These are phyloP conservation scores for Oreochromis aureus DNA, from an alignment of 2,113 vertebrate species.

Conservation along the genomic window DNA sequence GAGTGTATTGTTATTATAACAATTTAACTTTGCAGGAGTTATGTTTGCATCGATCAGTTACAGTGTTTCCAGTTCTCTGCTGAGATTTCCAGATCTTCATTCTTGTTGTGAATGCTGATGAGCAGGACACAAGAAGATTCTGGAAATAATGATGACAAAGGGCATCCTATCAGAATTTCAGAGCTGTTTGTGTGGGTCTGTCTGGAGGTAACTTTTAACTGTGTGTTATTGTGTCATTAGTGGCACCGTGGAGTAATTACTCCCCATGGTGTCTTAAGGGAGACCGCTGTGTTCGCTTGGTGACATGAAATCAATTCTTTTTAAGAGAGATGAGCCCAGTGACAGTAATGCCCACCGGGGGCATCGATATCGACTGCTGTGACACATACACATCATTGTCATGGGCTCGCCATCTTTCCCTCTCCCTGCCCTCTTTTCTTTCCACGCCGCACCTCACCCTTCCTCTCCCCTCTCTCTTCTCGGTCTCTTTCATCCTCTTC, in stretches of 20 bases:
- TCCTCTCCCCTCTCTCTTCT: neutral
- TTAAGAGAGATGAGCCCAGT: constrained; percentile 7
- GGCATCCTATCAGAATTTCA: no score
- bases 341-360: constrained; percentile 27
- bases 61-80: neutral
- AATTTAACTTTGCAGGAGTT: neutral
- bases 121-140: neutral
- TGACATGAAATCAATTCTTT: constrained; percentile 44
- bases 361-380: constrained; percentile 17
- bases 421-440: neutral
- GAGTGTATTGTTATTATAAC: neutral
- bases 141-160: no score
- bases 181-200: neutral
- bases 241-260: neutral
- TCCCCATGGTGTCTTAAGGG: neutral
- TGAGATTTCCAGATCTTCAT: neutral
- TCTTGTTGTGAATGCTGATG: neutral
- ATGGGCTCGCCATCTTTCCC: neutral
- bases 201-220: neutral
- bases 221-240: neutral
- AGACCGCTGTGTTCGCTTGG: neutral
- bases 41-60: neutral
- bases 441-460: neutral
- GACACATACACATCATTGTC: constrained; percentile 12
- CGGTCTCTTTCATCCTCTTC: constrained; percentile 48